Conservation (phyloP, 2,797 vertebrate species). For the Taenioides sp. region DNA sequence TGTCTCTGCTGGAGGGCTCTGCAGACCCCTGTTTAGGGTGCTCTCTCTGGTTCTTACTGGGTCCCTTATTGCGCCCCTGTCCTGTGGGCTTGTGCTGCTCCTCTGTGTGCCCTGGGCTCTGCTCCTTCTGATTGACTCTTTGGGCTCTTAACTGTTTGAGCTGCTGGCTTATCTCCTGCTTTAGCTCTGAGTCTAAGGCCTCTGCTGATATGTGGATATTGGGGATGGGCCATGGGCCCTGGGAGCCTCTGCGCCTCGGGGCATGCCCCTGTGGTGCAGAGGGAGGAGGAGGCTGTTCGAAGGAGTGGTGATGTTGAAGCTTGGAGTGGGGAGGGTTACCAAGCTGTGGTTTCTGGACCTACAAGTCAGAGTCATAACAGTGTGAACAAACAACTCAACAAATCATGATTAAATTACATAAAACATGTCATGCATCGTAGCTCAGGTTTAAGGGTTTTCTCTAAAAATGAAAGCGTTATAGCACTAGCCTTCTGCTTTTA, state of each 20-base stretch:
- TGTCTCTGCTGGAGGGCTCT: slow-evolving; percentile 36
- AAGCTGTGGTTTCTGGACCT: slow-evolving; percentile 69
- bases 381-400: slow-evolving; percentile 48
- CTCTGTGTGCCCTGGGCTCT: slow-evolving; percentile 30
- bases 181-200: slow-evolving; percentile 35
- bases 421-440: not conserved
- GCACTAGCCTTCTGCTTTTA: slow-evolving; percentile 14
- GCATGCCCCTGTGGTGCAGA: slow-evolving; percentile 49
- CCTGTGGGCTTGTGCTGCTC: slow-evolving; percentile 14
- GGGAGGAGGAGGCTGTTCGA: slow-evolving; percentile 62
- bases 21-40: slow-evolving; percentile 15
- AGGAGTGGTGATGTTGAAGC: slow-evolving; percentile 63
- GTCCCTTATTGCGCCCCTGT: slow-evolving; percentile 18
- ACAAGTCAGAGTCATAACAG: slow-evolving; percentile 78
- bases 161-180: slow-evolving; percentile 66
- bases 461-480: not conserved
- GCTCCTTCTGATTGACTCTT: slow-evolving; percentile 22
- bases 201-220: slow-evolving; percentile 54
- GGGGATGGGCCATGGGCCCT: slow-evolving; percentile 39
- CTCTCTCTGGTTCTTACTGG: slow-evolving; percentile 24
- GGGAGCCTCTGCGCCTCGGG: slow-evolving; percentile 36
- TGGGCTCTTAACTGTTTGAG: slow-evolving; percentile 56
- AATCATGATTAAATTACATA: not conserved
- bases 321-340: slow-evolving; percentile 69
- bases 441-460: not conserved